phyloP scores from a whole-genome alignment of 2,888 invertebrate genomes.

The Cynaeus angustus region DNA sequence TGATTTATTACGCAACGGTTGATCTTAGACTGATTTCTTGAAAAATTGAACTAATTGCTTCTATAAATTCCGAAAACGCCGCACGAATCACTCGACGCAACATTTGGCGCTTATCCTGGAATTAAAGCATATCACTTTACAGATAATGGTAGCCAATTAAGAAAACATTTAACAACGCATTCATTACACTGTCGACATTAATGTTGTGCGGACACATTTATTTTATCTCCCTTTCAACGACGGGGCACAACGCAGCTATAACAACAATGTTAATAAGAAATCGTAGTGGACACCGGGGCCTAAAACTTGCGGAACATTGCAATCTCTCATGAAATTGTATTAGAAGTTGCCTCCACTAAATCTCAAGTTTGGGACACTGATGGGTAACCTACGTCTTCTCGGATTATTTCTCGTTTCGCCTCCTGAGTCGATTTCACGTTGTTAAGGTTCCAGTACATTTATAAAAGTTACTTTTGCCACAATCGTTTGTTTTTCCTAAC shows the following conservation, averaged over 20 bases:
- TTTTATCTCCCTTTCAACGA: conserved; percentile 50
- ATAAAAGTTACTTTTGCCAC: conserved; percentile 52
- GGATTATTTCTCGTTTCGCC: conserved; percentile 50
- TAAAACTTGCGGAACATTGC: conserved; percentile 56
- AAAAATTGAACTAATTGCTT: conserved; percentile 3
- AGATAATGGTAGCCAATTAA: conserved; percentile 59
- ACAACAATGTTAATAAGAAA: conserved; percentile 31
- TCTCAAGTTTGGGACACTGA: conserved; percentile 60
- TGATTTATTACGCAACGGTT: conserved; percentile 24
- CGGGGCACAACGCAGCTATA: conserved; percentile 20
- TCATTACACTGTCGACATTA: conserved; percentile 56
- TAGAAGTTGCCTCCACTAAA: conserved; percentile 61
- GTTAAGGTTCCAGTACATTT: conserved; percentile 58
- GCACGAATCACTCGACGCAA: conserved; percentile 24
- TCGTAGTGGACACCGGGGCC: conserved; percentile 47
- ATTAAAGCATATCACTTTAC: conserved; percentile 56
- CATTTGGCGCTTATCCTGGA: conserved; percentile 43
- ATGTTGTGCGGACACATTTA: conserved; percentile 57
- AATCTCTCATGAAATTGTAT: conserved; percentile 62
- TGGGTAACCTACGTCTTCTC: conserved; percentile 57
- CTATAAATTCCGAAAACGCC: conserved; percentile 3
- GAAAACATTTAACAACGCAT: conserved; percentile 60
- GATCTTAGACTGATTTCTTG: background rate
- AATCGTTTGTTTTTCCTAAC: conserved; percentile 34
- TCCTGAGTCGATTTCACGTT: conserved; percentile 48